Evolutionary conservation across 1,140 invertebrate genomes (phyloP).

Genomic region (Drepana arcuata): DNA sequence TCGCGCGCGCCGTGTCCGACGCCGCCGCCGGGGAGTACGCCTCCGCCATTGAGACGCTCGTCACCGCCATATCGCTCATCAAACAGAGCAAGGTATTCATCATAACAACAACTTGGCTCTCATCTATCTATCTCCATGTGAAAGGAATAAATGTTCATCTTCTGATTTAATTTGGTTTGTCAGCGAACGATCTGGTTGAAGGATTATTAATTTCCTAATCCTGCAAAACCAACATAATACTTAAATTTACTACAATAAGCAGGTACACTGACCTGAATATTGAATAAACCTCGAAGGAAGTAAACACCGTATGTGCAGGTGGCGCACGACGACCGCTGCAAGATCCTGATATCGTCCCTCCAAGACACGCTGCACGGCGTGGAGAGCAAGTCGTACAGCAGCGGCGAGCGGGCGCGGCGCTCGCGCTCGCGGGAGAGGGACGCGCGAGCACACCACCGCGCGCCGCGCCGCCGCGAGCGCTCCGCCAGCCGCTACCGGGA

Average conservation of each 20-base stretch:
- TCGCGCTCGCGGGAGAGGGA: constrained; percentile 87
- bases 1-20: constrained; percentile 96
- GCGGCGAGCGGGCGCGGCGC: constrained; percentile 72
- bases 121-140: no score
- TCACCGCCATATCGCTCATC: constrained; percentile 98
- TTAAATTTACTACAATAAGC: no score
- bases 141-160: no score
- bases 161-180: no score
- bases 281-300: no score
- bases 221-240: no score
- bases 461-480: constrained; percentile 79
- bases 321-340: constrained; percentile 97
- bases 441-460: constrained; percentile 80
- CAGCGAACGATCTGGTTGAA: no score
- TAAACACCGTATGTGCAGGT: constrained; percentile 77
- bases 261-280: no score
- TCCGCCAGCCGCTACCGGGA: constrained; percentile 86
- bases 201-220: no score
- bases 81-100: constrained; percentile 91
- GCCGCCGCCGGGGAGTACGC: constrained; percentile 97
- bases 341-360: constrained; percentile 96
- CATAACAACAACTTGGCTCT: no score
- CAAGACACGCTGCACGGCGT: constrained; percentile 97
- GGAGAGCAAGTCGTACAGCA: constrained; percentile 96
- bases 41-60: constrained; percentile 97